A percentile compares a stretch with the other conserved stretches of the same genome.
phyloP scores from a whole-genome alignment of 1,140 invertebrate species.

The Doryteuthis pealeii region DNA sequence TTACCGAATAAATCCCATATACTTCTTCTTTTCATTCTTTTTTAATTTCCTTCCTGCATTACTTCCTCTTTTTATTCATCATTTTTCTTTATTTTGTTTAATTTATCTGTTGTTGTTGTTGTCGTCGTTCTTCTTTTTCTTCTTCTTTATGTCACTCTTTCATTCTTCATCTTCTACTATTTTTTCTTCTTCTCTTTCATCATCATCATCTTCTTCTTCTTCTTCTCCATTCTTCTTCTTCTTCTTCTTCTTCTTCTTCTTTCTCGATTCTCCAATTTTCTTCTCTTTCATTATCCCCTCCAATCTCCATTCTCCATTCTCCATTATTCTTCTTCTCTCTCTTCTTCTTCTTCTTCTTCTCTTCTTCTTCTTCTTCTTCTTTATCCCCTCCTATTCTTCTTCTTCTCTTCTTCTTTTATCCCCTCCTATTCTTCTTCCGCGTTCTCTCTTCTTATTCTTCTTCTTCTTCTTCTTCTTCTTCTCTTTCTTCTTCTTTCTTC shows the following conservation, averaged over 20 bases:
- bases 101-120: too few species aligned
- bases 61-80: too few species aligned
- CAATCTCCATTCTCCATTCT: not conserved
- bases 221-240: slow-evolving; percentile 16
- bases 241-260: slow-evolving; percentile 23
- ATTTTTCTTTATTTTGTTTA: too few species aligned
- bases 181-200: too few species aligned
- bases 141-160: too few species aligned
- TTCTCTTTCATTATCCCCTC: slow-evolving; percentile 2
- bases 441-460: not conserved
- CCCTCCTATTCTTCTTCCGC: not conserved
- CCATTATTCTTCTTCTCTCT: slow-evolving; percentile 1
- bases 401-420: not conserved
- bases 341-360: slow-evolving; percentile 5
- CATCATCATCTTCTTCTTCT: not conserved
- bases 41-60: too few species aligned
- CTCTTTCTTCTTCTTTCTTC: not conserved
- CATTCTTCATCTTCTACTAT: too few species aligned
- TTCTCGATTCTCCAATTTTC: slow-evolving; percentile 20
- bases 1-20: too few species aligned
- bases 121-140: too few species aligned
- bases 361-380: not conserved
- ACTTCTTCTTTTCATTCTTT: too few species aligned
- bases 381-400: not conserved
- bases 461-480: not conserved